Base-by-base conservation (phyloP, 2,113 vertebrate species). In the Salvelinus sp. region DNA sequence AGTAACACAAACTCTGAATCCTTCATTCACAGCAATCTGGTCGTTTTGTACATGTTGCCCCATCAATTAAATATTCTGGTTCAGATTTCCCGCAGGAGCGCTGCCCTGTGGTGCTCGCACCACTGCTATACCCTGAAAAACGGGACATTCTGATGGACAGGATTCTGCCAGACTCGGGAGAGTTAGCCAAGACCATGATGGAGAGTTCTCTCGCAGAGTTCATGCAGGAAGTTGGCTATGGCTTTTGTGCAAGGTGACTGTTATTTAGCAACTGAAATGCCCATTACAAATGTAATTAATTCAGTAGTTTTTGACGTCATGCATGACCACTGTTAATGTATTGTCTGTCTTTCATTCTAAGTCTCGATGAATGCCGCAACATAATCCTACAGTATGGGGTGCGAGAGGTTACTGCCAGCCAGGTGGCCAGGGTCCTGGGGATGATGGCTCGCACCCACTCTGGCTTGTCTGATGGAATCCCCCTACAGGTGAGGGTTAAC, bases 101-200 rank as follows among this genome's bases (percentile, higher is more conserved):
- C 91, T 99, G 98, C 87, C 98, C 98, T 80, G 98, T 99, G 98
- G 98, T 99, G 97, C 98, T 99, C 91, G 95, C 97, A 97, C 98
- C 98, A 98, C 97, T 99, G 89, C 90, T 99, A 90, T 99, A 99
- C 94, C 97, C 97, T 97, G 98, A 98, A 98, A 98, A 99, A 98
- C 97, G 97, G 96, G 95, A 99, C 97, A 96, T 99, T 95, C 97
- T 98, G 94, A 98, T 98, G 97, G 97, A 98, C 92, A 97, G 97
- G 94, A 98, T 99, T 93, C 93, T 99, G 89, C 96, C 98, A 95
- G 98, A 99, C 93, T 99, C 98, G 84, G 97, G 97, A 94, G 97
- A 98, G 92, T 96, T 99, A 94, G 96, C 96, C 64, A 99, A 99
- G 94, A 99, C 96, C 91, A 98, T 97, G 95, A 99, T 99, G 98